Conservation (phyloP, 2,797 vertebrate species). For the Zalophus californianus region DNA sequence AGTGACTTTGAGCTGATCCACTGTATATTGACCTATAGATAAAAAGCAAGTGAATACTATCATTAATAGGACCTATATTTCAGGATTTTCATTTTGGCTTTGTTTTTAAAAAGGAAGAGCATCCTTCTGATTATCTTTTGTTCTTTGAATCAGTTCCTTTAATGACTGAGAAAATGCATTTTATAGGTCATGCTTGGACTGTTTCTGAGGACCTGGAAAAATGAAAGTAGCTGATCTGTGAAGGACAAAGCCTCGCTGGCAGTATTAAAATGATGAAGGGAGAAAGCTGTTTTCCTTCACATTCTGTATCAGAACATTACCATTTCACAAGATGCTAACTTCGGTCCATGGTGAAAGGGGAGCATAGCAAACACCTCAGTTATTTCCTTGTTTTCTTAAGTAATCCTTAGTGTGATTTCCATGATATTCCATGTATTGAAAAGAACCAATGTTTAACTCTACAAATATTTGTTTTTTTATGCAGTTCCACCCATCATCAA, state of each 20-base stretch:
- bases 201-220: not conserved
- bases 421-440: not conserved
- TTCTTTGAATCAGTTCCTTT: not conserved
- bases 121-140: conserved; percentile 39
- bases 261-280: not conserved
- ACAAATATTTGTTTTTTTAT: conserved; percentile 71
- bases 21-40: not conserved
- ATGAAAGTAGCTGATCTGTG: not conserved
- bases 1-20: not conserved
- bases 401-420: not conserved
- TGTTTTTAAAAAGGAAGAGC: not conserved
- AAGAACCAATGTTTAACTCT: not conserved
- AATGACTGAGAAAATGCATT: not conserved
- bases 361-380: not conserved
- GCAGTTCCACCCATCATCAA: conserved; percentile 96
- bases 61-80: not conserved
- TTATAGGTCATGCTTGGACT: not conserved
- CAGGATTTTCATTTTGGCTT: not conserved
- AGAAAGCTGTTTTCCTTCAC: not conserved
- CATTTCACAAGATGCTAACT: not conserved
- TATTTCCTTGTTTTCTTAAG: not conserved
- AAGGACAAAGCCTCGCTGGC: not conserved
- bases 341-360: not conserved
- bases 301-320: not conserved
- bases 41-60: not conserved